phyloP scores from a whole-genome alignment of 2,113 vertebrate genomes.

The Pithys albifrons region DNA sequence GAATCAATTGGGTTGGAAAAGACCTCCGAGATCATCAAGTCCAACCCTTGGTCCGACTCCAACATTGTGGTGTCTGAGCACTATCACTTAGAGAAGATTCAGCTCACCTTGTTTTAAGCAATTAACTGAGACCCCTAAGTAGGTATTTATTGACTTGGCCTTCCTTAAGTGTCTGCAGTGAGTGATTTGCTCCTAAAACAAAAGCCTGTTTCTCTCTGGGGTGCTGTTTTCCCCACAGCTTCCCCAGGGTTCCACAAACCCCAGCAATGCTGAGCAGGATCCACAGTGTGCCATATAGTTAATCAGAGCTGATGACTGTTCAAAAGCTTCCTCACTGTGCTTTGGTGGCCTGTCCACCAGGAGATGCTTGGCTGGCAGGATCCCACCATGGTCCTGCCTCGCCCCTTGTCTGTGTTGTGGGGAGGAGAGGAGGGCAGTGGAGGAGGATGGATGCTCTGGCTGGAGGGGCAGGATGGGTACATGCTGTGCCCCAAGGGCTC shows the following conservation, averaged over 20 bases:
- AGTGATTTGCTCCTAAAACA: background rate
- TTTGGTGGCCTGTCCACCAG: background rate
- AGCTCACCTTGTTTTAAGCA: background rate
- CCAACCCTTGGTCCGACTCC: no score
- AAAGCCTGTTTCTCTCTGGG: background rate
- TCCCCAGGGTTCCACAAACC: background rate
- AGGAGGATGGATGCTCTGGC: background rate
- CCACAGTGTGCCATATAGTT: background rate
- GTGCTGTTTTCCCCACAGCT: background rate
- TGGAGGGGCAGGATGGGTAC: background rate
- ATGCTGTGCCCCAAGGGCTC: background rate
- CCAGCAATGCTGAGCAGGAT: background rate
- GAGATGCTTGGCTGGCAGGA: background rate
- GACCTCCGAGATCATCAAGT: no score
- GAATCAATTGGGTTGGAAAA: no score
- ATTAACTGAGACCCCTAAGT: background rate
- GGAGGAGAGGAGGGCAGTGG: accelerated
- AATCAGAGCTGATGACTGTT: no score
- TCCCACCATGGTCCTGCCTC: accelerated
- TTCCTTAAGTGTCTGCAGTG: background rate
- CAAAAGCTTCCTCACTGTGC: background rate
- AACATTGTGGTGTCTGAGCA: background rate
- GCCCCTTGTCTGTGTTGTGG: background rate
- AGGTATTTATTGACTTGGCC: background rate
- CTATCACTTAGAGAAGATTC: background rate